Evolutionary conservation across 92 coral and sea anemone species (phyloP), one percentile per base, ranked within the genome.

Genomic region (Phenganax marumi): DNA sequence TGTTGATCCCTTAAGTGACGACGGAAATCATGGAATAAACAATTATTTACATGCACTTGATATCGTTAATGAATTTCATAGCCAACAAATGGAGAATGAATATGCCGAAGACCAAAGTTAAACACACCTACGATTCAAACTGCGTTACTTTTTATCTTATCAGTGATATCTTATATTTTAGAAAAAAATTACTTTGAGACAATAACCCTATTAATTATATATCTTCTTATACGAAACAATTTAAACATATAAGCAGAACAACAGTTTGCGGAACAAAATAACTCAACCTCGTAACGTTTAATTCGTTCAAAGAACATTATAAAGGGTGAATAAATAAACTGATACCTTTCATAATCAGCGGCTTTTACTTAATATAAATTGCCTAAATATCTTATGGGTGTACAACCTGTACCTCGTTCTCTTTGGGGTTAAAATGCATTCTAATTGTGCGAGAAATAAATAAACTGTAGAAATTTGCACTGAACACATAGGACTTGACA

Each of bases 11-110:
- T 68, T 69, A 69, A 74, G 52, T 51, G 77, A 81, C 52, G 79
- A 81, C 63, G 85, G 77, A 46, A 81, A 81, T 76, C 60, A 76
- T 81, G 70, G 85, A 64, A 80, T 81, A 46, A 65, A 80, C 76
- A 56, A 80, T 65, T 80, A 65, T 51, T 63, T 80, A 65, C 51
- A 65, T 63, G 57, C 84, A 80, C 58, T 80, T 23, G 70, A 71
- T 48, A 61, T 65, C 50, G 71, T 81, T 60, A 58, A 81, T 23
- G 84, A 74, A 58, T 53, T 81, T 51, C 76, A 62, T 66, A 58
- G 53, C 71, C 84, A 81, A 61, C 46, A 33, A 33, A 68, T 22
- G 19, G 76, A 68, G 76, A 79, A 62, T 79, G 11, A 19, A 64
- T 25, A 64, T 64, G 3, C 43, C 12, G 43, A 25, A 12, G 17